These are phyloP conservation scores for Druceiella hillmani DNA, from an alignment of 2,888 invertebrate species.

Conservation along the genomic window DNA sequence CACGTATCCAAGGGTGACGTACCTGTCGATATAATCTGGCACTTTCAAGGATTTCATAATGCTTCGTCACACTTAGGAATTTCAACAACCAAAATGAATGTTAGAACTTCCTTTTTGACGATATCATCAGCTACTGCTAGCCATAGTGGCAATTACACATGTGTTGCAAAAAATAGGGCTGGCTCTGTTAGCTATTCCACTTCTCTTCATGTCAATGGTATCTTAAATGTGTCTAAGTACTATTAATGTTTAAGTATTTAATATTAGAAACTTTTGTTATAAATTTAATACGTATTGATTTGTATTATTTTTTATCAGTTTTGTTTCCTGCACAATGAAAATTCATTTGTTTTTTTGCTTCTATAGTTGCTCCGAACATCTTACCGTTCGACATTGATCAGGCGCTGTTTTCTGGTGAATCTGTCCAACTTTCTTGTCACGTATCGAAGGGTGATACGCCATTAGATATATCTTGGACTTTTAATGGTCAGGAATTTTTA, in stretches of 20 bases:
- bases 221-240: too few species aligned
- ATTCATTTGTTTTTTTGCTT: slow-evolving; percentile 34
- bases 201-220: slow-evolving; percentile 52
- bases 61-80: slow-evolving; percentile 55
- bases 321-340: too few species aligned
- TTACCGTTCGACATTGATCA: slow-evolving; percentile 57
- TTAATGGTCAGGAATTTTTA: slow-evolving; percentile 53
- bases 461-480: slow-evolving; percentile 65
- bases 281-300: too few species aligned
- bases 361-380: slow-evolving; percentile 58
- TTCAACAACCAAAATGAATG: slow-evolving; percentile 58
- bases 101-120: slow-evolving; percentile 63
- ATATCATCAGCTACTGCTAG: slow-evolving; percentile 63
- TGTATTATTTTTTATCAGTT: too few species aligned
- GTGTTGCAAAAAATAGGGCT: slow-evolving; percentile 67
- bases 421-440: slow-evolving; percentile 60
- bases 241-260: too few species aligned
- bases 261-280: too few species aligned
- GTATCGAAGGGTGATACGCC: slow-evolving; percentile 71
- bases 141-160: slow-evolving; percentile 73
- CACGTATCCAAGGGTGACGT: slow-evolving; percentile 69
- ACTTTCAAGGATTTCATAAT: slow-evolving; percentile 61
- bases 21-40: slow-evolving; percentile 70
- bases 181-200: slow-evolving; percentile 64
- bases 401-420: slow-evolving; percentile 56